Percentiles rank a stretch among this genome's conserved stretches.
These are phyloP conservation scores for Caenorhabditis drosophilae DNA, from an alignment of 2,888 invertebrate genomes.

Conservation along the genomic window DNA sequence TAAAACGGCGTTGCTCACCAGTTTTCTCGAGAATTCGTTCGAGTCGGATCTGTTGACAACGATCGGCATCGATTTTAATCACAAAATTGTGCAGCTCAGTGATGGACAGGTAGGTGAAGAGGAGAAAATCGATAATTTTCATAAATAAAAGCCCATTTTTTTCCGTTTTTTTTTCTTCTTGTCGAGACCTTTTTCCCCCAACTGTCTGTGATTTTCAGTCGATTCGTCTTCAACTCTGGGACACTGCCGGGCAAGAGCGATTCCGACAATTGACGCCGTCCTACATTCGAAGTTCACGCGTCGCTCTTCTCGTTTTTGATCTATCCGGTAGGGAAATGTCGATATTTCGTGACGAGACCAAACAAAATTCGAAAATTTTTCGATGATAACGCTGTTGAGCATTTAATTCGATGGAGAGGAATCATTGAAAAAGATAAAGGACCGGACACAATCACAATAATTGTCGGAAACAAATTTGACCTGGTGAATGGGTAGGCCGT, in stretches of 20 bases:
- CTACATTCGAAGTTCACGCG: constrained; percentile 46
- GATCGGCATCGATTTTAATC: constrained; percentile 53
- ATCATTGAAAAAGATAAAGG: constrained; percentile 40
- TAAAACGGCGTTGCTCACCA: constrained; percentile 46
- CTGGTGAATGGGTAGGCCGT: constrained; percentile 21
- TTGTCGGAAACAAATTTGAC: constrained; percentile 47
- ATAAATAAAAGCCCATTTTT: background rate
- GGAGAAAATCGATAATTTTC: background rate
- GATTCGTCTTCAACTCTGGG: constrained; percentile 51
- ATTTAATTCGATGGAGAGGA: constrained; percentile 38
- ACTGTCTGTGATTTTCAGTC: constrained; percentile 28
- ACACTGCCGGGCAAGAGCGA: constrained; percentile 52
- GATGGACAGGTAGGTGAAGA: constrained; percentile 37
- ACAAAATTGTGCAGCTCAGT: constrained; percentile 42
- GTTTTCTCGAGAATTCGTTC: constrained; percentile 45
- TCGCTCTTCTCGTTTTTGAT: constrained; percentile 51
- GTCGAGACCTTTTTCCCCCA: background rate
- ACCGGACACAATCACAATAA: constrained; percentile 30
- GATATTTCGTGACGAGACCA: background rate
- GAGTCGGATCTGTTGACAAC: constrained; percentile 41
- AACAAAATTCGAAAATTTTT: background rate
- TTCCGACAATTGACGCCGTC: constrained; percentile 51
- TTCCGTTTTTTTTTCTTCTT: background rate
- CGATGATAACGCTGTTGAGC: constrained; percentile 33
- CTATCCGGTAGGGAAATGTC: constrained; percentile 21